Evolutionary conservation across 2,888 invertebrate species (phyloP).

Genomic region (Augiades crinisus): DNA sequence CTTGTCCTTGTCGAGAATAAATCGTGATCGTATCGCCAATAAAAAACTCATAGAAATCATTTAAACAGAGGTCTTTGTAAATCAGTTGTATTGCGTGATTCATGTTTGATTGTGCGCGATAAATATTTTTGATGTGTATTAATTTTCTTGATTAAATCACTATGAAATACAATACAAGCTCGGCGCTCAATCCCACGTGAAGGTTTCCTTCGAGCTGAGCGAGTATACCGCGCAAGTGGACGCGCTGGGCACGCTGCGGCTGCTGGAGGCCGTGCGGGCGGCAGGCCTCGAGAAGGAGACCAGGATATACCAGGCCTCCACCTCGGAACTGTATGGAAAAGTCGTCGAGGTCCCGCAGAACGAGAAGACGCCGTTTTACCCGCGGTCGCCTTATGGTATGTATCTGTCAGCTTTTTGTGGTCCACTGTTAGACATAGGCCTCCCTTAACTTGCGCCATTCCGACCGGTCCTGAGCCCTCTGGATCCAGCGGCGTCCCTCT

Average conservation of each 20-base stretch:
- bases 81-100: neutral
- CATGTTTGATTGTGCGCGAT: neutral
- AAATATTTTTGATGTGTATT: neutral
- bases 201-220: slow-evolving; percentile 98
- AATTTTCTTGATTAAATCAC: neutral
- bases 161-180: slow-evolving; percentile 87
- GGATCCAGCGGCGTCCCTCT: no score
- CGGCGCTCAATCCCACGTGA: slow-evolving; percentile 99
- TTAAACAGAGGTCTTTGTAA: neutral
- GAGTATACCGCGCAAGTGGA: slow-evolving; percentile 99
- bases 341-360: slow-evolving; percentile 95
- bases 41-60: slow-evolving; percentile 7
- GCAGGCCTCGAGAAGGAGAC: slow-evolving; percentile 91
- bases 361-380: slow-evolving; percentile 97
- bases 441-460: no score
- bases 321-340: slow-evolving; percentile 97
- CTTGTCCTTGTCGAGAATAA: slow-evolving; percentile 5
- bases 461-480: no score
- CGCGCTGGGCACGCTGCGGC: slow-evolving; percentile 94
- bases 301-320: slow-evolving; percentile 97
- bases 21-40: slow-evolving; percentile 1
- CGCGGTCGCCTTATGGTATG: slow-evolving; percentile 96
- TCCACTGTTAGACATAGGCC: no score
- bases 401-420: neutral
- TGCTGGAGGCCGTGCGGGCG: slow-evolving; percentile 95